These are phyloP conservation scores for Micromys minutus DNA, from an alignment of 2,113 vertebrate species.

Conservation along the genomic window DNA sequence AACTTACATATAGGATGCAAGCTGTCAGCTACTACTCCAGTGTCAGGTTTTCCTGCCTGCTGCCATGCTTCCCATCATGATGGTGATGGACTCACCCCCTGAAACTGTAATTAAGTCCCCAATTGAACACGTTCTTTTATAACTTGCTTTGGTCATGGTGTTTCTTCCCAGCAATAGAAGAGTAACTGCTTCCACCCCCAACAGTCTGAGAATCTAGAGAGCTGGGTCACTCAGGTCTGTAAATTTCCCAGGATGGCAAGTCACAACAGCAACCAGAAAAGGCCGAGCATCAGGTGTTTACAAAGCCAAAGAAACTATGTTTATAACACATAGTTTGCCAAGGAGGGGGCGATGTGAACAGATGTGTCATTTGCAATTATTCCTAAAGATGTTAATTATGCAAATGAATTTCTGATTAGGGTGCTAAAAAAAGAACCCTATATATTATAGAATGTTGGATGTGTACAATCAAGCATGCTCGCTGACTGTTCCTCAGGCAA, in stretches of 20 bases:
- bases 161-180: neutral
- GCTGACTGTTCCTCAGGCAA: slow-evolving; percentile 54
- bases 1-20: neutral
- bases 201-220: neutral
- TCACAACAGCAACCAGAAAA: slow-evolving; percentile 35
- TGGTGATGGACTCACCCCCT: neutral
- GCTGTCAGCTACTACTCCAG: neutral
- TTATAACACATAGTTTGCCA: slow-evolving; percentile 73
- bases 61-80: neutral
- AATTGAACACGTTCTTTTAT: neutral
- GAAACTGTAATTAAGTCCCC: neutral
- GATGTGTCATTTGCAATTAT: slow-evolving; percentile 82
- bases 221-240: neutral
- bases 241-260: neutral
- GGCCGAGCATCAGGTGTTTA: slow-evolving; percentile 49
- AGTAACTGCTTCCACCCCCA: neutral
- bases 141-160: neutral
- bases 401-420: slow-evolving; percentile 78
- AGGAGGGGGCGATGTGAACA: slow-evolving; percentile 64
- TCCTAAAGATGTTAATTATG: slow-evolving; percentile 82
- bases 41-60: neutral
- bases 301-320: slow-evolving; percentile 64
- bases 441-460: slow-evolving; percentile 63
- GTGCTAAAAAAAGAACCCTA: slow-evolving; percentile 76
- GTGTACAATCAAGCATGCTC: slow-evolving; percentile 71